Percentiles rank a stretch among this genome's conserved stretches.
phyloP scores from a whole-genome alignment of 2,888 invertebrate species.

The Aproaerema taeniolella region DNA sequence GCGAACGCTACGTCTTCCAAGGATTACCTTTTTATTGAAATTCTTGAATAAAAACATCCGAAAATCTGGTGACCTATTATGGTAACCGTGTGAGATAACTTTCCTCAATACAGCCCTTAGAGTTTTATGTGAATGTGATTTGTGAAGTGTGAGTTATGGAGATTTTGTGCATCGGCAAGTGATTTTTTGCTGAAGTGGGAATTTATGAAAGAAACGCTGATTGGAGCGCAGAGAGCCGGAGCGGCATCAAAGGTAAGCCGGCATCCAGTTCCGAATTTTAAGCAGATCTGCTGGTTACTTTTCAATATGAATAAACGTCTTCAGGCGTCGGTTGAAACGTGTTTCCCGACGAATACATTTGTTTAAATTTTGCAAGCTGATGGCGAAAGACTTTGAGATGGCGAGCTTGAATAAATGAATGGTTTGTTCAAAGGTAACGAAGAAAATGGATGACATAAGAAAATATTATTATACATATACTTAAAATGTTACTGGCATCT shows the following conservation, averaged over 20 bases:
- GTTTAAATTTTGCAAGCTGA: slow-evolving; percentile 32
- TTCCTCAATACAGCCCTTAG: slow-evolving; percentile 31
- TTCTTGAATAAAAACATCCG: neutral
- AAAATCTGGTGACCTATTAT: neutral
- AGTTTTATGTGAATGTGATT: slow-evolving; percentile 40
- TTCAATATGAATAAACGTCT: slow-evolving; percentile 42
- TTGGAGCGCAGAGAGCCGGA: slow-evolving; percentile 19
- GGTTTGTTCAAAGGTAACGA: slow-evolving; percentile 32
- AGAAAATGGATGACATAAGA: slow-evolving; percentile 22
- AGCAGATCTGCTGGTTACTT: slow-evolving; percentile 42
- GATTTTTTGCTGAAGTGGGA: slow-evolving; percentile 49
- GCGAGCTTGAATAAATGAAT: slow-evolving; percentile 39
- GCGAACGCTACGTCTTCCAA: slow-evolving; percentile 10
- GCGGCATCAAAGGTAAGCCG: slow-evolving; percentile 46
- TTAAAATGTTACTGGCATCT: too few species aligned
- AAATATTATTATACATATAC: too few species aligned
- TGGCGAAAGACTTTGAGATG: slow-evolving; percentile 27
- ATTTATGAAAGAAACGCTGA: slow-evolving; percentile 39
- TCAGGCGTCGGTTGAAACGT: slow-evolving; percentile 25
- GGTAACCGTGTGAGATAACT: slow-evolving; percentile 31
- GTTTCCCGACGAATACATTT: slow-evolving; percentile 31
- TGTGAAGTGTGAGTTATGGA: slow-evolving; percentile 59
- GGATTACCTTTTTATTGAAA: slow-evolving; percentile 1
- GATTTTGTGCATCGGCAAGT: slow-evolving; percentile 47
- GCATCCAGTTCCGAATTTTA: slow-evolving; percentile 35